These are phyloP conservation scores for Menidia beryllina DNA, from an alignment of 2,113 vertebrate genomes.

Conservation along the genomic window DNA sequence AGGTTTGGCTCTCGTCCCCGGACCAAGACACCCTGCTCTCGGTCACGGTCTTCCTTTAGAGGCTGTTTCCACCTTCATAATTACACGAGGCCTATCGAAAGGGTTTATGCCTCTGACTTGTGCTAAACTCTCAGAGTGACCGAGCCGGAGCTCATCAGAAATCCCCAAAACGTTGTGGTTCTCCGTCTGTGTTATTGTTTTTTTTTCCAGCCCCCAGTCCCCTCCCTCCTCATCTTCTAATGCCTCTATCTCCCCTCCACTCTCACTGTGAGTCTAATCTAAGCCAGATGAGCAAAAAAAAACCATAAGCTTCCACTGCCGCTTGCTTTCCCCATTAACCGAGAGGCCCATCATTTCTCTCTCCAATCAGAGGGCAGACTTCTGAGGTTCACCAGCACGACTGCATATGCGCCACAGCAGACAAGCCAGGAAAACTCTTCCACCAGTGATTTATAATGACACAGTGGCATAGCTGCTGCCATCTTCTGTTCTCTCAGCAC, in stretches of 20 bases:
- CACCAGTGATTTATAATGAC: conserved; percentile 68
- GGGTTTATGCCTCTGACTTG: conserved; percentile 60
- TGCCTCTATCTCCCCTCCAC: conserved; percentile 61
- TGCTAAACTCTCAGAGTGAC: conserved; percentile 53
- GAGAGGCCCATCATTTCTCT: conserved; percentile 64
- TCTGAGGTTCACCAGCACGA: conserved; percentile 71
- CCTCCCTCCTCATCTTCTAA: conserved; percentile 44
- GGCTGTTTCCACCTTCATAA: conserved; percentile 45
- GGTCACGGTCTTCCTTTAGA: conserved; percentile 47
- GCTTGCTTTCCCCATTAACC: conserved; percentile 69
- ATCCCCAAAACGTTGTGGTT: conserved; percentile 55
- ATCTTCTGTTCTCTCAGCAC: conserved; percentile 42
- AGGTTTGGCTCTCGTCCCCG: conserved; percentile 39
- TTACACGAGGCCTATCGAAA: conserved; percentile 59
- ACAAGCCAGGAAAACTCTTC: conserved; percentile 56
- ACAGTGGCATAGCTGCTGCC: conserved; percentile 42
- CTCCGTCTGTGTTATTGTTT: conserved; percentile 50
- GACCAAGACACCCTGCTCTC: conserved; percentile 23
- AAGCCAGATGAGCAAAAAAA: conserved; percentile 81
- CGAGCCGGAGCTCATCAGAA: conserved; percentile 61
- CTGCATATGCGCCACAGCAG: conserved; percentile 67
- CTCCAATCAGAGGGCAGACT: conserved; percentile 62
- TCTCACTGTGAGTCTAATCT: conserved; percentile 76
- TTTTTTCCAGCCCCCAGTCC: neutral
- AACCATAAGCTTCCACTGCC: conserved; percentile 58